Percentiles rank a stretch among this genome's conserved stretches.
phyloP scores from a whole-genome alignment of 35 echinoderm and acorn worm species.

The Chiridota heheva region DNA sequence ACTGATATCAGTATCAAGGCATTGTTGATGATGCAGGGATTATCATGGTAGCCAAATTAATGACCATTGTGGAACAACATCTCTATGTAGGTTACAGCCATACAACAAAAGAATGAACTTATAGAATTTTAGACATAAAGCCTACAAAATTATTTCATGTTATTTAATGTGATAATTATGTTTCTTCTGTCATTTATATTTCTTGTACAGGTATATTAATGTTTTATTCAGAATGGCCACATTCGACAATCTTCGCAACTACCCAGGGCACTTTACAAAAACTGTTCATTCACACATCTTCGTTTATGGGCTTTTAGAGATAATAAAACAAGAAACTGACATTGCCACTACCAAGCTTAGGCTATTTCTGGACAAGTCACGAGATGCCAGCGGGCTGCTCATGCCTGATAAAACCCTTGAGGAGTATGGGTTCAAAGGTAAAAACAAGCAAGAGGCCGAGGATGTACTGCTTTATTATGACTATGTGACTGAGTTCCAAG shows the following conservation, averaged over 20 bases:
- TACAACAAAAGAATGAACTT: no score
- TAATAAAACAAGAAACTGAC: slow-evolving; percentile 69
- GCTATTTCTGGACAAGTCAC: slow-evolving; percentile 66
- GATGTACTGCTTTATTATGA: slow-evolving; percentile 82
- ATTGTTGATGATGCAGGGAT: no score
- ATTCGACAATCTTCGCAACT: slow-evolving; percentile 80
- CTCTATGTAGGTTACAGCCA: no score
- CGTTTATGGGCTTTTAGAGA: slow-evolving; percentile 56
- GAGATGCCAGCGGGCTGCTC: slow-evolving; percentile 44
- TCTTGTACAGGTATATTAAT: slow-evolving; percentile 53
- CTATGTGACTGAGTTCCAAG: slow-evolving; percentile 87
- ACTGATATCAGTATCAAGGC: no score
- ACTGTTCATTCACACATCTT: slow-evolving; percentile 64
- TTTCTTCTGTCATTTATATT: slow-evolving; percentile 9
- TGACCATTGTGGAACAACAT: no score
- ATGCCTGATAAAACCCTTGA: slow-evolving; percentile 68
- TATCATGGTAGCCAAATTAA: no score
- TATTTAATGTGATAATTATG: no score
- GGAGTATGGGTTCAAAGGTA: slow-evolving; percentile 69
- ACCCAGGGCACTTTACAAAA: slow-evolving; percentile 76
- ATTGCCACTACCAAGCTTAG: slow-evolving; percentile 68
- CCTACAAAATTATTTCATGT: no score
- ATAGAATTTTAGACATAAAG: no score
- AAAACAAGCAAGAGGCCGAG: slow-evolving; percentile 57
- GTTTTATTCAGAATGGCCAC: slow-evolving; percentile 65